Evolutionary conservation across 2,113 vertebrate species (phyloP).

Genomic region (Saguinus imperator): DNA sequence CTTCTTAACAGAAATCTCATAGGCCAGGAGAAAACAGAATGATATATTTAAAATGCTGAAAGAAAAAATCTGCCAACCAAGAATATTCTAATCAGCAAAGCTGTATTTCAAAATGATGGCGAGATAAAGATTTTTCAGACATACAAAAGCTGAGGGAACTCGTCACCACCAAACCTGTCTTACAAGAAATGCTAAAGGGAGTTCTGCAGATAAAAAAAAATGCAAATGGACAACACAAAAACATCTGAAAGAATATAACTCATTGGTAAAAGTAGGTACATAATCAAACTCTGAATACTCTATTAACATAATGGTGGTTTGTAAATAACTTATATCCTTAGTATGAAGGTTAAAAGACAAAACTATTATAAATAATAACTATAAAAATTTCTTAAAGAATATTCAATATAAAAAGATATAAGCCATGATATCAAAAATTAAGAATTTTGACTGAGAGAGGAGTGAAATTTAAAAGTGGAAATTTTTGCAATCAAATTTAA

Average conservation of each 20-base stretch:
- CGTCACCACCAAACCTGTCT: not conserved
- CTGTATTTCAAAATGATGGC: not conserved
- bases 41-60: not conserved
- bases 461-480: not conserved
- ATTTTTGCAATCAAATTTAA: not conserved
- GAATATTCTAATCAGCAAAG: not conserved
- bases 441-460: not conserved
- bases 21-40: not conserved
- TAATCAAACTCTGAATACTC: not conserved
- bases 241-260: not conserved
- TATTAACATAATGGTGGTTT: not conserved
- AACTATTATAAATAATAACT: not conserved
- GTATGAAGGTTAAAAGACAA: not conserved
- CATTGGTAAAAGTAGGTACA: not conserved
- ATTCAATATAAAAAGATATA: not conserved
- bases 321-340: not conserved
- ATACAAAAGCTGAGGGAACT: not conserved
- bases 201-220: not conserved
- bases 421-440: not conserved
- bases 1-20: not conserved
- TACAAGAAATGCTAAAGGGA: not conserved
- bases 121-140: not conserved
- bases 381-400: not conserved
- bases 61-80: not conserved
- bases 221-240: not conserved